Evolutionary conservation across 2,113 vertebrate species (phyloP), one percentile per base, ranked within the genome.

Genomic region (Boulengerochromis microlepis): DNA sequence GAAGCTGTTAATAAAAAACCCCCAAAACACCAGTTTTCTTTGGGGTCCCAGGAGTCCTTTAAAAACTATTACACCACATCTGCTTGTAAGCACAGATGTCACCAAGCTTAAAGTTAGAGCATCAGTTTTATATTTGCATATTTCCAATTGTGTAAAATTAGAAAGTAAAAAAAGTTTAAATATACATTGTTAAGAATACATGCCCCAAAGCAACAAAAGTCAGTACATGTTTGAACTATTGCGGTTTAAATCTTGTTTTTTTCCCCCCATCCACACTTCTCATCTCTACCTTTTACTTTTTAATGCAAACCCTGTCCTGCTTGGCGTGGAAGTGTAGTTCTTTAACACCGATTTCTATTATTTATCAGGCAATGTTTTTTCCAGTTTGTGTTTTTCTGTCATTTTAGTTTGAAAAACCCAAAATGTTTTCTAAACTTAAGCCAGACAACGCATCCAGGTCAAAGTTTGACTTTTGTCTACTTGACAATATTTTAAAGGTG

Each of bases 401-500:
- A 19, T 64, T 64, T 11, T 66, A 38, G 9, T 16, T 31, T 8
- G 56, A 59, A 31, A 31, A 59, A 31, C 66, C 8, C 38, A 71
- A 26, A 71, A 42, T 45, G 8, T 45, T 71, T 71, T 45, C n/a
- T 16, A 74, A 26, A 45, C 40, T 47, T 26, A 47, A 76, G 24
- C 45, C 42, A 29, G 42, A 16, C 24, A 29, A 0, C 1, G 7
- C 2, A 0, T 24, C n/a, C 38, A 0, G 71, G 2, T 74, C 1
- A 1, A 42, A 26, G 22, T 29, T 31, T 19, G 40, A 29, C 42
- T 40, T 69, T 69, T 22, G 31, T 19, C 59, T 35, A 35, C 31
- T 45, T 42, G n/a, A 9, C 13, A 15, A 3, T 76, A 0, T 76
- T 76, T 76, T 0, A 5, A 29, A 10, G 8, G 22, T 3, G 2